A percentile compares a stretch with the other conserved stretches of the same genome.
Evolutionary conservation across 2,113 vertebrate genomes (phyloP).

Genomic region (Gavia stellata): DNA sequence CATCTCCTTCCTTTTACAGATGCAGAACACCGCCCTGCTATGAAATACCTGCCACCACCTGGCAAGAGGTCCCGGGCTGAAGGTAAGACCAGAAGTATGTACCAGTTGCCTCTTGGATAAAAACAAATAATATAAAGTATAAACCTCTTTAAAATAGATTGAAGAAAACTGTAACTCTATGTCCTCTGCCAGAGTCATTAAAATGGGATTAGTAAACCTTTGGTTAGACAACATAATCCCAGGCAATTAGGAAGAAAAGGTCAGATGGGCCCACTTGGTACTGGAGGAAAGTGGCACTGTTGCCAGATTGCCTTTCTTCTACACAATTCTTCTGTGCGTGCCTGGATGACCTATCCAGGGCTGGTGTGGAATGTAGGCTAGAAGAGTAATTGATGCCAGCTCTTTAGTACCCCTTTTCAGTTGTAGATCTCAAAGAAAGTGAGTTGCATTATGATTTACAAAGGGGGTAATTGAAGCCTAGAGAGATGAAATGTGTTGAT

Average conservation of each 20-base stretch:
- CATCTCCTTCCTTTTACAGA: slow-evolving; percentile 19
- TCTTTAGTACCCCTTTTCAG: background rate
- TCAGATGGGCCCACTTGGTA: background rate
- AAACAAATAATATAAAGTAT: background rate
- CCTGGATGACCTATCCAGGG: background rate
- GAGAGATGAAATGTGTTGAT: background rate
- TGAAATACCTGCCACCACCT: slow-evolving; percentile 58
- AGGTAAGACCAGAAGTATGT: background rate
- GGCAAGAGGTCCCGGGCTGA: background rate
- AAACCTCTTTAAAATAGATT: background rate
- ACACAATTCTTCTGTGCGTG: background rate
- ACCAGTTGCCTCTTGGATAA: background rate
- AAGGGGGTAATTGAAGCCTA: background rate
- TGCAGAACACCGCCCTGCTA: slow-evolving; percentile 16
- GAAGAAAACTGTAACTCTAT: background rate
- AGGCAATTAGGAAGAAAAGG: background rate
- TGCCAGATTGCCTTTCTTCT: background rate
- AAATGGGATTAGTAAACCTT: background rate
- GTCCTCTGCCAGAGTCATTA: background rate
- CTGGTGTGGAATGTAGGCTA: background rate
- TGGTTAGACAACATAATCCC: background rate
- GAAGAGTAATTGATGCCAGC: background rate
- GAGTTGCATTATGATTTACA: background rate
- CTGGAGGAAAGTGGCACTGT: background rate
- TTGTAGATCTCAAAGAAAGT: background rate